Percentiles rank a stretch among this genome's conserved stretches.
Evolutionary conservation across 2,113 vertebrate species (phyloP).

Genomic region (Melanerpes formicivorus): DNA sequence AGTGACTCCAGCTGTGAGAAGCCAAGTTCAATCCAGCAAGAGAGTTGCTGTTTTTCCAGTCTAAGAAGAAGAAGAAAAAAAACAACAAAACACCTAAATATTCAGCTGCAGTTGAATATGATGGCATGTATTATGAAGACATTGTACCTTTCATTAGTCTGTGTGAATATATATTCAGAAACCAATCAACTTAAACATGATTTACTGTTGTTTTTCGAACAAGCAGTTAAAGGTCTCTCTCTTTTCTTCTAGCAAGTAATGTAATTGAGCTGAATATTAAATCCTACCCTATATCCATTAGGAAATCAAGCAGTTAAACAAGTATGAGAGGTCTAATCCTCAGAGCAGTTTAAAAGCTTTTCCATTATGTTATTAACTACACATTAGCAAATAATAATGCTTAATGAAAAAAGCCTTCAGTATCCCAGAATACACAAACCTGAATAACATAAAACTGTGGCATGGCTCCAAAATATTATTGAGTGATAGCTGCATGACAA

Average conservation of each 20-base stretch:
- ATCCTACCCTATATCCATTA: slow-evolving; percentile 43
- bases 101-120: neutral
- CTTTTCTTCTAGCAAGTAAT: slow-evolving; percentile 25
- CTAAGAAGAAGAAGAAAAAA: neutral
- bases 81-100: neutral
- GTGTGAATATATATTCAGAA: slow-evolving; percentile 1
- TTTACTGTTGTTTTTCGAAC: slow-evolving; percentile 29
- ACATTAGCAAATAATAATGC: slow-evolving; percentile 45
- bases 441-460: neutral
- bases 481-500: neutral
- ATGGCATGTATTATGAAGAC: neutral
- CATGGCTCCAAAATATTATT: neutral
- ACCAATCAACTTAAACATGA: slow-evolving; percentile 31
- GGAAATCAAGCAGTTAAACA: slow-evolving; percentile 60
- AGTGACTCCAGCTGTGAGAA: neutral
- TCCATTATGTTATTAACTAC: slow-evolving; percentile 43
- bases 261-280: slow-evolving; percentile 52
- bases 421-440: slow-evolving; percentile 22
- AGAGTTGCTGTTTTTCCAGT: neutral
- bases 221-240: slow-evolving; percentile 6
- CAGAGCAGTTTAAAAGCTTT: slow-evolving; percentile 52
- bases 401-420: slow-evolving; percentile 46
- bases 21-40: neutral
- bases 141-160: slow-evolving; percentile 1
- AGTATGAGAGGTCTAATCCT: slow-evolving; percentile 32